These are phyloP conservation scores for Rhyacophila evoluta DNA, from an alignment of 2,888 invertebrate species.

Conservation along the genomic window DNA sequence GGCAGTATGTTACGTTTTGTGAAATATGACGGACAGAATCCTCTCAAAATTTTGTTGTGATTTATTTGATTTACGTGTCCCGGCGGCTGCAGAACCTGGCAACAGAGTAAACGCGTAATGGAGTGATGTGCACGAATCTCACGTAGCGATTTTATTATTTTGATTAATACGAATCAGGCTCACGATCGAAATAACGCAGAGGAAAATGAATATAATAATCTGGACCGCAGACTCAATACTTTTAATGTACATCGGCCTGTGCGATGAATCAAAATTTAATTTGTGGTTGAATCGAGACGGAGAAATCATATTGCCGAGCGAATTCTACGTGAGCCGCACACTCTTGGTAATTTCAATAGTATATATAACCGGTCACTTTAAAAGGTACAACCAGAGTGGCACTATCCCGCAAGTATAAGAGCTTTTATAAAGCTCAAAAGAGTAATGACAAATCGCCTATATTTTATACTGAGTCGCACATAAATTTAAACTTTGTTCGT, in stretches of 20 bases:
- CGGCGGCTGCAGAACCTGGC: no score
- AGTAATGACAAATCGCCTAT: no score
- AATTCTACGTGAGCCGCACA: not conserved
- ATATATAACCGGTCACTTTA: not conserved
- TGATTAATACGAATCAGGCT: constrained; percentile 5
- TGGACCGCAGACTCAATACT: not conserved
- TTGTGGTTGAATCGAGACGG: constrained; percentile 26
- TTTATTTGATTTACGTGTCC: no score
- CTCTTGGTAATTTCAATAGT: not conserved
- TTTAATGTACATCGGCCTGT: not conserved
- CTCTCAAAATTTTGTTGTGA: no score
- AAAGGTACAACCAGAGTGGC: not conserved
- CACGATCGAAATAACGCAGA: not conserved
- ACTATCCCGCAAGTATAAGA: no score
- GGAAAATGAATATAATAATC: not conserved
- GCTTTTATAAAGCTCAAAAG: no score
- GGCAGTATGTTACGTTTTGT: no score
- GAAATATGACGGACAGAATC: no score
- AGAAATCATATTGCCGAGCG: not conserved
- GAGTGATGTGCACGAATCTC: not conserved
- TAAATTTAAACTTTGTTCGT: no score
- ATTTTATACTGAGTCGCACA: no score
- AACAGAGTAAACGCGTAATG: no score
- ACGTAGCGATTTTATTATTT: constrained; percentile 10
- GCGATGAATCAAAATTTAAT: constrained; percentile 29